A percentile compares a stretch with the other conserved stretches of the same genome.
Evolutionary conservation across 2,113 vertebrate genomes (phyloP).

Genomic region (Bos indicus): DNA sequence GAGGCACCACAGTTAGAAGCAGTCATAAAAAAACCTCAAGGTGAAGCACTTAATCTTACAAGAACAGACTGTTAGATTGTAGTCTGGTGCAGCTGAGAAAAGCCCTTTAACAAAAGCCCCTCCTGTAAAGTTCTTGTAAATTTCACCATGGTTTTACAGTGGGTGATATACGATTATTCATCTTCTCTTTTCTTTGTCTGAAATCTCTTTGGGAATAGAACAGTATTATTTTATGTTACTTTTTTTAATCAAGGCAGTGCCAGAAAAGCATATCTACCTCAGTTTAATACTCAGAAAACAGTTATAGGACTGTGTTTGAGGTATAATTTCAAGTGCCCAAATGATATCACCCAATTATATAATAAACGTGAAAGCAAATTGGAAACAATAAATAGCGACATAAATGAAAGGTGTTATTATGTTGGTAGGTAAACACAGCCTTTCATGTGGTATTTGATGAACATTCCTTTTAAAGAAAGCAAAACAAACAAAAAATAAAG

Average conservation of each 20-base stretch:
- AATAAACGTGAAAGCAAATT: slow-evolving; percentile 35
- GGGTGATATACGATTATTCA: background rate
- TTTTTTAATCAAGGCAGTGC: background rate
- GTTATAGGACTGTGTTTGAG: background rate
- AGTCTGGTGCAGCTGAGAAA: background rate
- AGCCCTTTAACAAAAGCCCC: background rate
- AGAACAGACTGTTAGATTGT: background rate
- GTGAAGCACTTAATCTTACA: slow-evolving; percentile 46
- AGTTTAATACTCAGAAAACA: background rate
- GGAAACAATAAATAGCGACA: background rate
- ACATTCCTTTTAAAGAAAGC: background rate
- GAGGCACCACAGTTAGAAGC: background rate
- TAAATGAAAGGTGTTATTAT: background rate
- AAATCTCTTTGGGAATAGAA: background rate
- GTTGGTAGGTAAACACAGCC: background rate
- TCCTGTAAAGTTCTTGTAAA: slow-evolving; percentile 2
- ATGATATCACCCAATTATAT: background rate
- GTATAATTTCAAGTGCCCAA: slow-evolving; percentile 38
- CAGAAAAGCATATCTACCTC: background rate
- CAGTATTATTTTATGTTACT: slow-evolving; percentile 7
- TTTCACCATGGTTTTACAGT: background rate
- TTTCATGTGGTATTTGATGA: background rate
- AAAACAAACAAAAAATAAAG: background rate
- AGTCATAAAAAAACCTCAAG: slow-evolving; percentile 8
- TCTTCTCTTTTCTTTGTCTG: slow-evolving; percentile 17